Evolutionary conservation across 2,888 invertebrate genomes (phyloP).

Genomic region (Folsomia manolachei): DNA sequence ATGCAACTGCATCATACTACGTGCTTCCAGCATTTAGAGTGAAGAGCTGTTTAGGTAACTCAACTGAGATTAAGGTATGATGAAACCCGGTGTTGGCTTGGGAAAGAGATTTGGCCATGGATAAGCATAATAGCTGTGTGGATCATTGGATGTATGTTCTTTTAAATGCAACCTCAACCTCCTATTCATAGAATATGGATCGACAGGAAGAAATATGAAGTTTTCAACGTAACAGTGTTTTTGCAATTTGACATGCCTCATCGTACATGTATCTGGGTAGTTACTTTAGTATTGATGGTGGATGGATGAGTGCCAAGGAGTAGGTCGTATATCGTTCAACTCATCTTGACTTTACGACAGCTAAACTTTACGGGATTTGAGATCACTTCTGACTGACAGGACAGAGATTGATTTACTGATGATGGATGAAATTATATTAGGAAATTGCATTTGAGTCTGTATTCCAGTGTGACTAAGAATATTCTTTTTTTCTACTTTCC

Average conservation of each 20-base stretch:
- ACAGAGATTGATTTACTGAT: constrained; percentile 6
- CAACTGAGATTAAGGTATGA: background rate
- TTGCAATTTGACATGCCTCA: constrained; percentile 20
- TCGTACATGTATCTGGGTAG: constrained; percentile 12
- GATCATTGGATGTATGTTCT: background rate
- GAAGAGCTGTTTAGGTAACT: no score
- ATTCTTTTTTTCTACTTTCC: constrained; percentile 52
- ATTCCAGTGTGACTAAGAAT: background rate
- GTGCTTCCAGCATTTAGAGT: no score
- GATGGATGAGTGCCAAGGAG: constrained; percentile 11
- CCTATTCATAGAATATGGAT: constrained; percentile 8
- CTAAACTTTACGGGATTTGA: background rate
- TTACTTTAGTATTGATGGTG: constrained; percentile 14
- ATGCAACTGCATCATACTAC: no score
- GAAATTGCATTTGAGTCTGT: constrained; percentile 5
- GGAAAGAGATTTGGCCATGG: background rate
- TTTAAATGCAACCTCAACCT: background rate
- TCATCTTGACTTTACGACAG: background rate
- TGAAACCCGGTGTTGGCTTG: background rate
- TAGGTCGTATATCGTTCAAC: background rate
- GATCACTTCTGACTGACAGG: background rate
- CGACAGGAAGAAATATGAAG: constrained; percentile 12
- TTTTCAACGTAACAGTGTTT: constrained; percentile 11
- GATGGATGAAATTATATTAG: constrained; percentile 13
- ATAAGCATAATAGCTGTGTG: background rate